Conservation (phyloP, 1,140 invertebrate species). For the Lasioglossum baleicum region DNA sequence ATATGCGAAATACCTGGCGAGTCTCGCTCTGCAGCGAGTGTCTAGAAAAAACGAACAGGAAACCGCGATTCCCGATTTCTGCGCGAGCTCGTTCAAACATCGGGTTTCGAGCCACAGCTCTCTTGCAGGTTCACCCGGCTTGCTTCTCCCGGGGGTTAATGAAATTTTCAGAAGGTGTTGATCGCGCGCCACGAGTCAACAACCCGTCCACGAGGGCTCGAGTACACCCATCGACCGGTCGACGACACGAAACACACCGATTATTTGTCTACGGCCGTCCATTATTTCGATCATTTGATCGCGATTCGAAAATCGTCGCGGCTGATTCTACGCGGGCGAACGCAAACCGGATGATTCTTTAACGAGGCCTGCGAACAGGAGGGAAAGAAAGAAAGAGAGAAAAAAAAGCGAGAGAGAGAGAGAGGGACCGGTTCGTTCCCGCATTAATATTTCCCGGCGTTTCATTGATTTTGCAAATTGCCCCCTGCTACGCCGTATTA, state of each 20-base stretch:
- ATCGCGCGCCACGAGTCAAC: slow-evolving; percentile 13
- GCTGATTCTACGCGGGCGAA: background rate
- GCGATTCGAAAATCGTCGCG: background rate
- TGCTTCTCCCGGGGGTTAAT: too few relatives aligned
- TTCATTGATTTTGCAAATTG: slow-evolving; percentile 47
- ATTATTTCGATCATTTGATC: slow-evolving; percentile 20
- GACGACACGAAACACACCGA: slow-evolving; percentile 24
- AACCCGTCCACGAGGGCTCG: background rate
- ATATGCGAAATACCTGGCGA: too few relatives aligned
- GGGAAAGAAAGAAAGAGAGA: too few relatives aligned
- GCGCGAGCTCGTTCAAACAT: too few relatives aligned
- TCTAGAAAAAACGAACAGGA: too few relatives aligned
- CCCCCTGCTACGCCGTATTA: background rate
- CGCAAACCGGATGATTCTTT: slow-evolving; percentile 39
- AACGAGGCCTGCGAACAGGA: slow-evolving; percentile 23
- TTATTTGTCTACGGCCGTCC: slow-evolving; percentile 29
- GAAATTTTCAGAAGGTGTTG: too few relatives aligned
- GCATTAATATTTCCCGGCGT: slow-evolving; percentile 43
- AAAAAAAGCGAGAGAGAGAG: too few relatives aligned
- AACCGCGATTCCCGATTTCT: too few relatives aligned
- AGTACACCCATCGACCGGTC: background rate
- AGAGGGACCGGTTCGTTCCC: slow-evolving; percentile 11
- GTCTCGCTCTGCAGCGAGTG: too few relatives aligned
- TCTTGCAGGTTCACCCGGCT: too few relatives aligned
- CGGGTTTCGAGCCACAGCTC: too few relatives aligned